Evolutionary conservation across 2,888 invertebrate genomes (phyloP).

Genomic region (Drosophila prostipennis): DNA sequence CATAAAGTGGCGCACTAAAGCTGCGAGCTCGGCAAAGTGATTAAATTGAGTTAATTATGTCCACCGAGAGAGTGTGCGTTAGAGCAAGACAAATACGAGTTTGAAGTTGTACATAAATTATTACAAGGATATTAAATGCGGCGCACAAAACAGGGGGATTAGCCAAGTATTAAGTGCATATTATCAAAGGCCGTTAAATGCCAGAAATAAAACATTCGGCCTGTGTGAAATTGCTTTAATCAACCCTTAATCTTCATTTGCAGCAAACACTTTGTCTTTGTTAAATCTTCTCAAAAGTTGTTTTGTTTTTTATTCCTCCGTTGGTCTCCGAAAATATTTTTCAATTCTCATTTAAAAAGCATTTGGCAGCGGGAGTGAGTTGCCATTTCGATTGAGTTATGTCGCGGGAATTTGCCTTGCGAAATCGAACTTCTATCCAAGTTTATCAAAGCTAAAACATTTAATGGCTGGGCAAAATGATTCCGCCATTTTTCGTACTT

Average conservation of each 20-base stretch:
- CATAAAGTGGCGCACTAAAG: constrained; percentile 71
- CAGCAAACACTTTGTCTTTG: constrained; percentile 33
- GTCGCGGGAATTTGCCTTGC: constrained; percentile 26
- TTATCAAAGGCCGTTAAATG: constrained; percentile 39
- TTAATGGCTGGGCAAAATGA: constrained; percentile 34
- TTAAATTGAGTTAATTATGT: constrained; percentile 77
- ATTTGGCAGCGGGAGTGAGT: constrained; percentile 29
- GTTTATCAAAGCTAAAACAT: constrained; percentile 43
- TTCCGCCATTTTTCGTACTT: constrained; percentile 13
- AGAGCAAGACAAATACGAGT: constrained; percentile 38
- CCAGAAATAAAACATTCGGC: constrained; percentile 31
- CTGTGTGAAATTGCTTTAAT: constrained; percentile 37
- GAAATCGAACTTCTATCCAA: constrained; percentile 35
- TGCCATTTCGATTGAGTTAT: constrained; percentile 34
- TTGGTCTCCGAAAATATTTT: constrained; percentile 10
- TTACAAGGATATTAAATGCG: constrained; percentile 48
- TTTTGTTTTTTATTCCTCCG: background rate
- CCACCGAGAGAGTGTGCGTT: constrained; percentile 42
- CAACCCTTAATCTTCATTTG: constrained; percentile 43
- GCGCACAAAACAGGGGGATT: constrained; percentile 26
- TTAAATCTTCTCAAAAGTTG: constrained; percentile 22
- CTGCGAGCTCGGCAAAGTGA: constrained; percentile 51
- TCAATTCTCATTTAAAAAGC: constrained; percentile 37
- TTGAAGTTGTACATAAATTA: constrained; percentile 48
- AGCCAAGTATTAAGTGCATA: constrained; percentile 35